phyloP scores from a whole-genome alignment of 2,113 vertebrate genomes.

The Bos javanicus region DNA sequence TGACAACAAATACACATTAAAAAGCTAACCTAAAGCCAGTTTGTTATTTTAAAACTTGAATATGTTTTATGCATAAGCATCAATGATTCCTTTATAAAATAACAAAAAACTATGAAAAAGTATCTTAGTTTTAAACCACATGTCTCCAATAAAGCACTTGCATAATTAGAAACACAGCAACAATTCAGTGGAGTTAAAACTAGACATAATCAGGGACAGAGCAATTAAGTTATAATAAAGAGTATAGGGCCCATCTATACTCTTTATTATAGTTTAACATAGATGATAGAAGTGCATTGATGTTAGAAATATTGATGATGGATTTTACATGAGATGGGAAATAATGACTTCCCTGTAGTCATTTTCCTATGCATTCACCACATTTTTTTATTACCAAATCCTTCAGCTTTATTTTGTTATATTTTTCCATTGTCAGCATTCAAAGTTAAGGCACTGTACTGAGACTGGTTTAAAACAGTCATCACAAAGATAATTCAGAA shows the following conservation, averaged over 20 bases:
- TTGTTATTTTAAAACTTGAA: neutral
- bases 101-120: neutral
- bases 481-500: neutral
- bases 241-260: neutral
- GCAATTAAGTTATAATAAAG: neutral
- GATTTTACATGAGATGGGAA: neutral
- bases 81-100: neutral
- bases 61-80: neutral
- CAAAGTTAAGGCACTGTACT: neutral
- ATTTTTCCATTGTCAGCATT: neutral
- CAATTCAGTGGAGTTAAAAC: neutral
- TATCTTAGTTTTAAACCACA: neutral
- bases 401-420: neutral
- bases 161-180: slow-evolving; percentile 8
- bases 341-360: neutral
- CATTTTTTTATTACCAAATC: neutral
- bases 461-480: neutral
- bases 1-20: neutral
- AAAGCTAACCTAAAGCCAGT: neutral
- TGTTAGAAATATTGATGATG: neutral
- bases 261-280: neutral
- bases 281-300: neutral
- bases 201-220: neutral
- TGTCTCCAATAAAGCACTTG: neutral
- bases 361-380: neutral